Conservation (phyloP, 2,113 vertebrate genomes). For the Apodemus speciosus region DNA sequence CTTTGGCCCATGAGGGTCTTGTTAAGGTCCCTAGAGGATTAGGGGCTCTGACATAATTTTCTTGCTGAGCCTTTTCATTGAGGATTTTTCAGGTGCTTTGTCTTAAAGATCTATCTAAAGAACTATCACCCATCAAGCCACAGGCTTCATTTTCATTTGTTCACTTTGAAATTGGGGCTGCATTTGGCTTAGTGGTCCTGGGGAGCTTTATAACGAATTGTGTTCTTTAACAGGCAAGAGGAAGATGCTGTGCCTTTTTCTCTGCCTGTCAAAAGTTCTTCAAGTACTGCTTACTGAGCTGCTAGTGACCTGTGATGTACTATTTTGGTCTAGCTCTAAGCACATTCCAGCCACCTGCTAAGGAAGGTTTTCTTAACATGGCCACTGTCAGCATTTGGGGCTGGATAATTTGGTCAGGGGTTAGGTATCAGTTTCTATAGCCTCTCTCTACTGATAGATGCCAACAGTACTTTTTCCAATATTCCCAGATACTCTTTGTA, state of each 20-base stretch:
- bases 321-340: background rate
- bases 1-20: constrained; percentile 83
- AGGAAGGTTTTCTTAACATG: background rate
- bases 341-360: background rate
- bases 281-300: background rate
- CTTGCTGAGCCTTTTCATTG: constrained; percentile 82
- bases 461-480: background rate
- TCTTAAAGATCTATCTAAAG: constrained; percentile 85
- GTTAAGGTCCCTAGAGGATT: constrained; percentile 85
- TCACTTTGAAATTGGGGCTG: constrained; percentile 79
- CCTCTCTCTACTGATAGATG: background rate
- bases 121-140: constrained; percentile 83
- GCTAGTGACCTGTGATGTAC: background rate
- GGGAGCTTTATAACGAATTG: constrained; percentile 54
- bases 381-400: background rate
- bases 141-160: constrained; percentile 84
- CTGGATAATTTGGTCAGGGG: background rate
- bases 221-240: constrained; percentile 15
- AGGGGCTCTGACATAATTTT: constrained; percentile 82
- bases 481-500: background rate
- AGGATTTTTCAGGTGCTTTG: constrained; percentile 82
- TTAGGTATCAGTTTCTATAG: background rate
- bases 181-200: constrained; percentile 78
- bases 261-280: constrained; percentile 8
- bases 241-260: background rate